These are phyloP conservation scores for Axis porcinus DNA, from an alignment of 2,113 vertebrate species.

Conservation along the genomic window DNA sequence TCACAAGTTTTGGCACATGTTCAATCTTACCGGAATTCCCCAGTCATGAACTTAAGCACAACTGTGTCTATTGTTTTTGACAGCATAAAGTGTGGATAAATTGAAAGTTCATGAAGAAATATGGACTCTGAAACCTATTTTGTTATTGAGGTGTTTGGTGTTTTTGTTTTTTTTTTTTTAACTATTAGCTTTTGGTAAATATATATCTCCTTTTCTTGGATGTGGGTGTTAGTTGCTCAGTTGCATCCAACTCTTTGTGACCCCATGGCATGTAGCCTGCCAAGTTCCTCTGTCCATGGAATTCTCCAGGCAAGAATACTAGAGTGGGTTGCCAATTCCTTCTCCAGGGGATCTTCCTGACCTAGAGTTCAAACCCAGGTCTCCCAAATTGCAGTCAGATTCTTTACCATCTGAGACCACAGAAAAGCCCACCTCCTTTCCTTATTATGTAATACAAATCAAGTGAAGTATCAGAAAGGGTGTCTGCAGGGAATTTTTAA, in stretches of 20 bases:
- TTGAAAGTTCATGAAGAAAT: conserved; percentile 59
- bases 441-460: conserved; percentile 14
- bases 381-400: not conserved
- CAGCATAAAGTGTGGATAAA: conserved; percentile 58
- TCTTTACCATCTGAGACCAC: not conserved
- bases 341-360: not conserved
- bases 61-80: conserved; percentile 68
- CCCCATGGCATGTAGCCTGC: not conserved
- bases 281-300: not conserved
- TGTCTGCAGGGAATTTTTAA: not conserved
- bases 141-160: conserved; percentile 22
- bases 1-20: conserved; percentile 53
- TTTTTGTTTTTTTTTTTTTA: not conserved
- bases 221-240: not conserved
- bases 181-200: conserved; percentile 56
- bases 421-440: not conserved
- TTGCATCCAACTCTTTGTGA: not conserved
- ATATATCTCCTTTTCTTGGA: conserved; percentile 18
- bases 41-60: conserved; percentile 59
- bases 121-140: conserved; percentile 3
- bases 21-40: conserved; percentile 45
- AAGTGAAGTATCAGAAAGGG: conserved; percentile 9
- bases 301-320: not conserved
- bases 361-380: not conserved
- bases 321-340: not conserved